Evolutionary conservation across 2,797 vertebrate genomes (phyloP).

Genomic region (Phyllotis vaccarum): DNA sequence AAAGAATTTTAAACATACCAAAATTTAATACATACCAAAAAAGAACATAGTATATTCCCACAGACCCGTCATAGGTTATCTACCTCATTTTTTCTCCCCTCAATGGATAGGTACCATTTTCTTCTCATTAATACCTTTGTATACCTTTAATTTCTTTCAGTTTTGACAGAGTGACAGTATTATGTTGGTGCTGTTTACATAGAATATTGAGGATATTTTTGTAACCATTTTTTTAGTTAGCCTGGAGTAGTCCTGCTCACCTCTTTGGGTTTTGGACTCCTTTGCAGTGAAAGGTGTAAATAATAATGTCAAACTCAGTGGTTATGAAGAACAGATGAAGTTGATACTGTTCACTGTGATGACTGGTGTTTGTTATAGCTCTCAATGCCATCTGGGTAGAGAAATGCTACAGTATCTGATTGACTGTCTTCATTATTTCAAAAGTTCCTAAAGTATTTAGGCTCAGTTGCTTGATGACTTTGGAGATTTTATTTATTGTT

Average conservation of each 20-base stretch:
- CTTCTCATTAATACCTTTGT: background rate
- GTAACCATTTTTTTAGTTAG: background rate
- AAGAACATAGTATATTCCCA: constrained; percentile 4
- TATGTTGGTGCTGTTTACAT: background rate
- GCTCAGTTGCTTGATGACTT: background rate
- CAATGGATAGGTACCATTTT: constrained; percentile 18
- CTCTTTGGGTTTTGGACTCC: constrained; percentile 2
- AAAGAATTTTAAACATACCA: background rate
- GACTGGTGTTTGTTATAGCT: background rate
- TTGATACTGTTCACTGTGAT: background rate
- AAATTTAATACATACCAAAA: background rate
- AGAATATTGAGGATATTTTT: background rate
- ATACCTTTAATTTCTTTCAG: background rate
- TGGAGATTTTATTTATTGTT: background rate
- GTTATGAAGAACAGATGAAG: background rate
- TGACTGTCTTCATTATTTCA: background rate
- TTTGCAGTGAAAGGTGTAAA: background rate
- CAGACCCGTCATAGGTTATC: background rate
- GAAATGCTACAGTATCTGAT: background rate
- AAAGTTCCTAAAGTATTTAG: background rate
- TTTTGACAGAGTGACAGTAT: background rate
- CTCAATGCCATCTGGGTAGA: background rate
- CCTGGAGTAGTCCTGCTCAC: background rate
- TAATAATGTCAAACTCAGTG: background rate
- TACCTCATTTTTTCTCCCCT: background rate